Percentiles rank a stretch among this genome's conserved stretches.
These are phyloP conservation scores for Sebastes melanostomus DNA, from an alignment of 2,797 vertebrate species.

Conservation along the genomic window DNA sequence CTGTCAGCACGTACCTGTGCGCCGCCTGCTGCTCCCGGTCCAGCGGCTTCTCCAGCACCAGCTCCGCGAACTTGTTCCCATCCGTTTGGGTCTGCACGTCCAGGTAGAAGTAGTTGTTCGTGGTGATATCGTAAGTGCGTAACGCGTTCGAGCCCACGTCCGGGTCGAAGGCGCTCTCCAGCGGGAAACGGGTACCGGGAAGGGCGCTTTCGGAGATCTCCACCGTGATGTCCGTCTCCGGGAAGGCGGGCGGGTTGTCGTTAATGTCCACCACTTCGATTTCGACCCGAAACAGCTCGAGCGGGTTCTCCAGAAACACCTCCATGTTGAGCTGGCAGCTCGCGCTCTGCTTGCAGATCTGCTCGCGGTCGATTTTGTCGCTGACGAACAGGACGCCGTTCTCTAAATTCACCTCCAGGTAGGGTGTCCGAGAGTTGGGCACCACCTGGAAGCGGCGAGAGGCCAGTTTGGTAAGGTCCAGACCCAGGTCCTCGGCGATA, in stretches of 20 bases:
- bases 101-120: conserved; percentile 93
- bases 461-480: conserved; percentile 97
- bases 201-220: conserved; percentile 98
- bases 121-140: conserved; percentile 95
- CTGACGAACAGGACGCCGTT: conserved; percentile 93
- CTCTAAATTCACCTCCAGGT: conserved; percentile 95
- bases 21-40: conserved; percentile 96
- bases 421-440: conserved; percentile 91
- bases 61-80: conserved; percentile 95
- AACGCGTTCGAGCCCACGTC: conserved; percentile 97
- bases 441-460: conserved; percentile 94
- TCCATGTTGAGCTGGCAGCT: conserved; percentile 95
- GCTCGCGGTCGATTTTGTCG: conserved; percentile 95
- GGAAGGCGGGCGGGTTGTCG: conserved; percentile 95
- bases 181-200: conserved; percentile 93
- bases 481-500: conserved; percentile 96
- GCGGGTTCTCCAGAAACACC: conserved; percentile 95
- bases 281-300: conserved; percentile 95
- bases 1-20: conserved; percentile 96
- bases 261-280: conserved; percentile 98
- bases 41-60: conserved; percentile 92
- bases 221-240: conserved; percentile 94
- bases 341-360: conserved; percentile 93
- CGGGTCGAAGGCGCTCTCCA: conserved; percentile 97
- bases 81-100: conserved; percentile 97